Evolutionary conservation across 2,888 invertebrate species (phyloP).

Genomic region (Oligia strigilis): DNA sequence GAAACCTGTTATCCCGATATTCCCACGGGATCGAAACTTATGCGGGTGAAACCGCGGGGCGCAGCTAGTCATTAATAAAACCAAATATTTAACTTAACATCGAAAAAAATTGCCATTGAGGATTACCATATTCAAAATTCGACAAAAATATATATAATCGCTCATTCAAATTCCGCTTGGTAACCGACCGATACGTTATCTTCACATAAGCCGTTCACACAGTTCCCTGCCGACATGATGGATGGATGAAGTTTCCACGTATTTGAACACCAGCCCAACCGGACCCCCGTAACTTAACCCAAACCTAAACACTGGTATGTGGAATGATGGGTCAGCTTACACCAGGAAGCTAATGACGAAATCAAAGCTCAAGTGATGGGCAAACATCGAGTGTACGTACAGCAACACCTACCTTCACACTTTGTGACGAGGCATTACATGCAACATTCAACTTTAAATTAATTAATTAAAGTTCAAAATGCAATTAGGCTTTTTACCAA

Average conservation of each 20-base stretch:
- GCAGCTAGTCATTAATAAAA: neutral
- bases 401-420: constrained; percentile 55
- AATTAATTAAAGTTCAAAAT: constrained; percentile 62
- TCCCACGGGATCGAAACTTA: no score
- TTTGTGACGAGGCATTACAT: constrained; percentile 59
- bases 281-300: constrained; percentile 37
- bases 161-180: constrained; percentile 59
- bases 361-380: constrained; percentile 73
- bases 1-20: no score
- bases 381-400: constrained; percentile 66
- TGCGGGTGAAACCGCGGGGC: no score
- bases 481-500: constrained; percentile 48
- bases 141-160: constrained; percentile 39
- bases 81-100: neutral
- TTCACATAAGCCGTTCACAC: constrained; percentile 69
- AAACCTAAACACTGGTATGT: constrained; percentile 29
- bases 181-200: constrained; percentile 69
- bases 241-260: constrained; percentile 71
- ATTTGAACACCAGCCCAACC: constrained; percentile 64
- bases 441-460: constrained; percentile 63
- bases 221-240: constrained; percentile 68
- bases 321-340: constrained; percentile 60
- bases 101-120: constrained; percentile 16
- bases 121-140: constrained; percentile 24
- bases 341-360: constrained; percentile 70